These are phyloP conservation scores for Musca domestica DNA, from an alignment of 1,140 invertebrate genomes.

Conservation along the genomic window DNA sequence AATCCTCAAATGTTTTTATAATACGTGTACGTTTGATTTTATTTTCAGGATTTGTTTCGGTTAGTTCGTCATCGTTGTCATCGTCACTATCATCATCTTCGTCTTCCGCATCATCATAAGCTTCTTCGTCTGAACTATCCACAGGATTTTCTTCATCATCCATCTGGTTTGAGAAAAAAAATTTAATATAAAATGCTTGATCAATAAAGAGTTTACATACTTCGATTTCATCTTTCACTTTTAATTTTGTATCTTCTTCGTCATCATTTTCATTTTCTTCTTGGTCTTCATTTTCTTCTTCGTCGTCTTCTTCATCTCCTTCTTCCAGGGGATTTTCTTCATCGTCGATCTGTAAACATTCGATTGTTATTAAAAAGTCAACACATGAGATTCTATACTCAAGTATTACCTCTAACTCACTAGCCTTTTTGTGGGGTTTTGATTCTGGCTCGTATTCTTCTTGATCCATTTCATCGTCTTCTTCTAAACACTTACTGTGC, in stretches of 20 bases:
- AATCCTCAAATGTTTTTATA: constrained; percentile 45
- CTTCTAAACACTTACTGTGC: constrained; percentile 26
- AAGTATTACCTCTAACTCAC: too few species aligned
- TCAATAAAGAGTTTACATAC: constrained; percentile 16
- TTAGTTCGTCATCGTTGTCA: not conserved
- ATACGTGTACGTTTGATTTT: constrained; percentile 37
- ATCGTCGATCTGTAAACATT: constrained; percentile 6
- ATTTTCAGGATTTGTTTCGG: constrained; percentile 1
- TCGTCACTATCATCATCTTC: constrained; percentile 33
- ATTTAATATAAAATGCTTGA: constrained; percentile 33
- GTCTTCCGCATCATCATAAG: too few species aligned
- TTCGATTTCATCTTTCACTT: constrained; percentile 31
- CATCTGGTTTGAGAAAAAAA: constrained; percentile 31
- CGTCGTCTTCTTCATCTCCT: constrained; percentile 1
- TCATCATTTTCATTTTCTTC: not conserved
- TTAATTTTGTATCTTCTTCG: constrained; percentile 44
- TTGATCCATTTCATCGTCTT: constrained; percentile 34
- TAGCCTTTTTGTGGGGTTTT: constrained; percentile 29
- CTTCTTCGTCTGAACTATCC: constrained; percentile 32
- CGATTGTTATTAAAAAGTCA: not conserved
- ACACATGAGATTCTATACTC: too few species aligned
- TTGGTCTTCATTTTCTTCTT: not conserved
- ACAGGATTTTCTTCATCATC: constrained; percentile 42
- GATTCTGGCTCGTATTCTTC: constrained; percentile 40
- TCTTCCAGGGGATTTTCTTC: constrained; percentile 33